Percentiles rank a stretch among this genome's conserved stretches.
Evolutionary conservation across 2,888 invertebrate species (phyloP).

Genomic region (Diadegma fenestrale): DNA sequence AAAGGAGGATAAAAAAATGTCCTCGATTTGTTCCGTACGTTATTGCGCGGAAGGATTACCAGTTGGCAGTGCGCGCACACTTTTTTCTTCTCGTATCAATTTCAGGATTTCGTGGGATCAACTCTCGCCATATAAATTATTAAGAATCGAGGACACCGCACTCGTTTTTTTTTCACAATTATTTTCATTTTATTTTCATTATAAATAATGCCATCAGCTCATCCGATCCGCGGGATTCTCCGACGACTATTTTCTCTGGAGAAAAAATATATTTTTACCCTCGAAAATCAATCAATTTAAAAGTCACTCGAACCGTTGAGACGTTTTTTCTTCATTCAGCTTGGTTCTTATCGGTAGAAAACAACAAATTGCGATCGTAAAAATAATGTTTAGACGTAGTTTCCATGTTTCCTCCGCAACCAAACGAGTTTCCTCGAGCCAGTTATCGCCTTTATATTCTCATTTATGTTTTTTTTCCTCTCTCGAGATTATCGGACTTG

Average conservation of each 20-base stretch:
- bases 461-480: neutral
- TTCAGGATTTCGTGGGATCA: slow-evolving; percentile 35
- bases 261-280: neutral
- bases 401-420: neutral
- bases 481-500: neutral
- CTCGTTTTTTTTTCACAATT: neutral
- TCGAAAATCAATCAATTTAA: neutral
- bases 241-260: neutral
- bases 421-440: slow-evolving; percentile 6
- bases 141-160: neutral
- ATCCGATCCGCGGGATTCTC: neutral
- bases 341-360: neutral
- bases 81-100: slow-evolving; percentile 35
- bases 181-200: neutral
- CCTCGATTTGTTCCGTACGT: slow-evolving; percentile 43
- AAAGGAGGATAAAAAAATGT: slow-evolving; percentile 6
- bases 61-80: neutral
- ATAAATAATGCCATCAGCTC: neutral
- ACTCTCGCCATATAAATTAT: neutral
- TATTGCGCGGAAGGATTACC: slow-evolving; percentile 46
- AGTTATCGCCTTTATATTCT: neutral
- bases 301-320: neutral
- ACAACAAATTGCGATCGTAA: neutral
- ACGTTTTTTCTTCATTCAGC: neutral
- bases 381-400: slow-evolving; percentile 7